phyloP scores from a whole-genome alignment of 1,140 invertebrate species.

The Trichonephila clavipes region DNA sequence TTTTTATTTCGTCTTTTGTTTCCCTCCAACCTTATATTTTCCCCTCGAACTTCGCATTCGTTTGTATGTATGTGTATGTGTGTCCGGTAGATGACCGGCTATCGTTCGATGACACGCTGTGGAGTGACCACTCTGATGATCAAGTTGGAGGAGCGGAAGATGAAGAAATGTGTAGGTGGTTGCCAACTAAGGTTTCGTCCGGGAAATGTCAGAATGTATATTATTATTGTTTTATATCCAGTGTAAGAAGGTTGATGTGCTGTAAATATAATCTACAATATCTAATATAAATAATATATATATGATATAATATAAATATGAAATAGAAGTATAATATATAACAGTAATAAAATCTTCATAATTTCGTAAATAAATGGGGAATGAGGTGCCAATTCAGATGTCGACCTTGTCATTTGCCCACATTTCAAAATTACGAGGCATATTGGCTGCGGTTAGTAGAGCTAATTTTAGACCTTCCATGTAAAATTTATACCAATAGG shows the following conservation, averaged over 20 bases:
- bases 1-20: constrained; percentile 32
- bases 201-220: background rate
- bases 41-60: background rate
- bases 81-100: background rate
- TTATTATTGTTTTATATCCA: background rate
- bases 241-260: background rate
- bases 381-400: too few relatives aligned
- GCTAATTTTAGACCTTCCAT: too few relatives aligned
- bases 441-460: too few relatives aligned
- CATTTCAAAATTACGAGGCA: too few relatives aligned
- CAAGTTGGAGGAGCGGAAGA: background rate
- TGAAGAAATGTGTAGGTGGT: background rate
- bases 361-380: too few relatives aligned
- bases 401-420: too few relatives aligned
- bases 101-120: constrained; percentile 19
- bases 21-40: constrained; percentile 4
- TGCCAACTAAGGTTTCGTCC: background rate
- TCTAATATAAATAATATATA: too few relatives aligned
- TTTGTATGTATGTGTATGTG: background rate
- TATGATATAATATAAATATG: too few relatives aligned
- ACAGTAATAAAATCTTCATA: too few relatives aligned
- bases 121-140: constrained; percentile 24
- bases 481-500: too few relatives aligned
- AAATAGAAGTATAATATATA: too few relatives aligned
- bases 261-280: too few relatives aligned